Base-by-base conservation (phyloP, 2,888 invertebrate species). In the Metellina segmentata region DNA sequence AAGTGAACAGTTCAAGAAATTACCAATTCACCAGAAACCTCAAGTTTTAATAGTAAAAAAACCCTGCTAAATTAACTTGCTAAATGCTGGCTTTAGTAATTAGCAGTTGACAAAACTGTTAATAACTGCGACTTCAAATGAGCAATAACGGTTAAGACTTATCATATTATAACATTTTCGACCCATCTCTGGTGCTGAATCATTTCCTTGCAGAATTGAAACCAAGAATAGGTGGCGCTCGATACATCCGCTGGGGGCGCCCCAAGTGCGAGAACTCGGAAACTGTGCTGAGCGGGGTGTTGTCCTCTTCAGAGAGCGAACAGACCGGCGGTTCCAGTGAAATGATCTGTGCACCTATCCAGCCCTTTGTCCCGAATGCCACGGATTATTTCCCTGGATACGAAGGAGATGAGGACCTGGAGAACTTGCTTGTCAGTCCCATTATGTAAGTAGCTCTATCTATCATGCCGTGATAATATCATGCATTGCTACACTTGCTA, bases 321-420 rank as follows among this genome's bases (percentile, higher is more conserved):
- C 83, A 83, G 49, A 19, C 52, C 16, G 83, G 72, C 4, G 83
- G 83, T 9, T 83, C 83, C 53, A 52, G 13, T 20, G 52, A 83
- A 6, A 19, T 74, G 0, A 0, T 83, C 4, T 83, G 83, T 53
- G 16, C 51, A 7, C 83, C 83, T 13, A 11, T 20, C 52, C 52
- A 74, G 52, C 83, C 83, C 0, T 52, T 19, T 52, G 13, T 11
- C 19, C 72, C 72, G 16, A 53, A 72, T 16, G 72, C 83, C 13
- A 52, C 5, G 11, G 16, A 20, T 11, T 83, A 74, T 16, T 74
- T 83, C 16, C 74, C 72, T 7, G 20, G 7, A 1, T 83, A 52
- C 16, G 83, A 83, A 6, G 20, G 34, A n/a, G 52, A 72, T 9
- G 49, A 83, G 34, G 19, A 52, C 5, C 9, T 16, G 6, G 74